phyloP scores from a whole-genome alignment of 2,113 vertebrate genomes.

The human region GRCh38 chr14:55450501-55451000 shows the following conservation, averaged over 20 bases:
- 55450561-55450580: too few relatives aligned
- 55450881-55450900: neutral
- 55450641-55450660: neutral
- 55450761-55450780: conserved; percentile 11
- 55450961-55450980: neutral
- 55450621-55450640: neutral
- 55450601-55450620: neutral
- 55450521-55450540: too few relatives aligned
- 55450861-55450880: rapidly evolving
- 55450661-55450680: neutral
- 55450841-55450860: neutral
- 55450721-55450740: neutral
- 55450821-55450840: neutral
- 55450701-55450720: neutral
- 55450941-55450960: neutral
- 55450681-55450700: neutral
- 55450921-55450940: neutral
- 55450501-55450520: too few relatives aligned
- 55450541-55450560: too few relatives aligned
- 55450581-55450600: neutral
- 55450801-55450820: neutral
- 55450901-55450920: neutral
- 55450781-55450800: neutral
- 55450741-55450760: neutral
- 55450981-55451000: neutral